phyloP scores from a whole-genome alignment of 2,797 vertebrate species.

The Bradypodion pumilum region DNA sequence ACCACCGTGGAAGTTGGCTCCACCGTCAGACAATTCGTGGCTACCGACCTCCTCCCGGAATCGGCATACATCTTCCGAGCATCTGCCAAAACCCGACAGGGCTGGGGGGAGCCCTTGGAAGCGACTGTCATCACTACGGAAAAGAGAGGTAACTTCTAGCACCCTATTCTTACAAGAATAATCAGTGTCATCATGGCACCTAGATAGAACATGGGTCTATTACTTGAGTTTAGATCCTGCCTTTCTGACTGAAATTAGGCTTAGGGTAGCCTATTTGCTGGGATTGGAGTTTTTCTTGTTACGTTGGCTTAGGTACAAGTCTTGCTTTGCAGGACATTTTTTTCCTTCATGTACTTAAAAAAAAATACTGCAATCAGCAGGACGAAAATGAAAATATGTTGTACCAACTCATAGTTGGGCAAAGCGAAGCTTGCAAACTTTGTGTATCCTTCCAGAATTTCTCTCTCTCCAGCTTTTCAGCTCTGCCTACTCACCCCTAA shows the following conservation, averaged over 20 bases:
- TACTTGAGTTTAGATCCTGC: neutral
- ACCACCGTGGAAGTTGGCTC: conserved; percentile 93
- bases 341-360: conserved; percentile 34
- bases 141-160: conserved; percentile 84
- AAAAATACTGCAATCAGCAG: conserved; percentile 37
- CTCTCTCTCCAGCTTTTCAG: neutral
- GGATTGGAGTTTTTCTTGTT: conserved; percentile 29
- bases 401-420: conserved; percentile 41
- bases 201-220: neutral
- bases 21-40: conserved; percentile 88
- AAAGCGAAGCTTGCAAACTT: neutral
- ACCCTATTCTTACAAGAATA: conserved; percentile 35
- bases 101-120: conserved; percentile 90
- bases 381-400: conserved; percentile 60
- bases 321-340: conserved; percentile 37
- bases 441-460: no score
- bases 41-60: conserved; percentile 85
- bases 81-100: conserved; percentile 89
- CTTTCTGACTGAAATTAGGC: neutral
- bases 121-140: conserved; percentile 93
- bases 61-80: conserved; percentile 89
- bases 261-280: neutral
- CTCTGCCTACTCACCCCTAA: neutral
- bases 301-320: conserved; percentile 50
- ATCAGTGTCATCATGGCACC: conserved; percentile 35